phyloP scores from a whole-genome alignment of 2,797 vertebrate genomes.

The Darevskia mixta region DNA sequence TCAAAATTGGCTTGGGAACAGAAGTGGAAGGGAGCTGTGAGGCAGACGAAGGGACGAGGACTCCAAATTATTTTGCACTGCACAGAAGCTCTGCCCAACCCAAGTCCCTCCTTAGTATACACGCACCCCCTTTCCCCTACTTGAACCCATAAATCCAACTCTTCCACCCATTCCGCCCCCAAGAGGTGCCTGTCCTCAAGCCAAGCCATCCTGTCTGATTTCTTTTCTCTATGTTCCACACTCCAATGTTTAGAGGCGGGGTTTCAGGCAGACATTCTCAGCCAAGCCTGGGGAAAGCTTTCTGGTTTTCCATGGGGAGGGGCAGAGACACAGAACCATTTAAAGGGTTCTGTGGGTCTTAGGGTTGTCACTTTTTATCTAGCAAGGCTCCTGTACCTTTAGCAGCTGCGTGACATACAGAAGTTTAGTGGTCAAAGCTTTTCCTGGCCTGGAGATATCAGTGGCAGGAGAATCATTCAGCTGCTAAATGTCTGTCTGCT shows the following conservation, averaged over 20 bases:
- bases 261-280: too few species aligned
- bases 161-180: not conserved
- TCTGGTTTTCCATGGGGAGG: not conserved
- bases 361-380: not conserved
- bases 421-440: not conserved
- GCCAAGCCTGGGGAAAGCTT: too few species aligned
- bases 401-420: not conserved
- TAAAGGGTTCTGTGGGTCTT: not conserved
- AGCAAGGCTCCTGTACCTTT: not conserved
- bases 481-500: not conserved
- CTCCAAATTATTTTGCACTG: not conserved
- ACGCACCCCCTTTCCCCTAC: accelerated
- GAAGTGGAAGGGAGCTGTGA: not conserved
- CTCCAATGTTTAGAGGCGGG: not conserved
- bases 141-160: not conserved
- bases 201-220: not conserved
- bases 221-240: not conserved
- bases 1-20: not conserved
- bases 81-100: not conserved
- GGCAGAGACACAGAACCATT: not conserved
- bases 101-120: accelerated
- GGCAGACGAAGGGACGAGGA: not conserved
- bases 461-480: not conserved
- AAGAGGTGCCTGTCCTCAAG: not conserved
- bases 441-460: not conserved